A percentile compares a stretch with the other conserved stretches of the same genome.
Evolutionary conservation across 2,113 vertebrate species (phyloP).

Genomic region (Telmatochromis sp.): DNA sequence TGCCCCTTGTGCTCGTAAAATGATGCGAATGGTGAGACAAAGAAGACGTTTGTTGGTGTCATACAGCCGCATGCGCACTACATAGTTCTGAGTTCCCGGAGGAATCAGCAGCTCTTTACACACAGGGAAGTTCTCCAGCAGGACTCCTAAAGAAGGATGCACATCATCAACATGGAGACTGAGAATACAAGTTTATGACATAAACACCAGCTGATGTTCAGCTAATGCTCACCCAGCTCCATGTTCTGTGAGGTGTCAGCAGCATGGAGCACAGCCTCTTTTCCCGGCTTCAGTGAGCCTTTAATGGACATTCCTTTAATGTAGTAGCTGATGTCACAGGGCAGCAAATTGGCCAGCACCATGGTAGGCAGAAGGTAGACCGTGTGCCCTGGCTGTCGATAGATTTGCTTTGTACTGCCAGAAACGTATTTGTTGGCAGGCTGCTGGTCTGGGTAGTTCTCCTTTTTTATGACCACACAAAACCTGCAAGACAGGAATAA

Average conservation of each 20-base stretch:
- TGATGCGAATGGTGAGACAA: conserved; percentile 88
- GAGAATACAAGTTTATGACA: not conserved
- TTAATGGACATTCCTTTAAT: conserved; percentile 86
- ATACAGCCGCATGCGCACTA: conserved; percentile 90
- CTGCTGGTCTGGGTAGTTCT: conserved; percentile 92
- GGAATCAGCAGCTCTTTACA: conserved; percentile 97
- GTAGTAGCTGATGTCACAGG: conserved; percentile 91
- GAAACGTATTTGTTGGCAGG: conserved; percentile 82
- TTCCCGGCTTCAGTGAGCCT: conserved; percentile 86
- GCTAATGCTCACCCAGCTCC: conserved; percentile 80
- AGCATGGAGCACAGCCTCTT: conserved; percentile 83
- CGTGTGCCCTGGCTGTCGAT: conserved; percentile 91
- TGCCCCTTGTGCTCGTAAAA: conserved; percentile 87
- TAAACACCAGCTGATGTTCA: not conserved
- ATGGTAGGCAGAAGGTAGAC: conserved; percentile 90
- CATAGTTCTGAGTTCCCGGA: conserved; percentile 92
- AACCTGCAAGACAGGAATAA: conserved; percentile 71
- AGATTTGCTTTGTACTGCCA: conserved; percentile 87
- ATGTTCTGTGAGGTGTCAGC: conserved; percentile 95
- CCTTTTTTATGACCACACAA: conserved; percentile 95
- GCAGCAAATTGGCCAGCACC: conserved; percentile 89
- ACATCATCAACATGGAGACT: not conserved
- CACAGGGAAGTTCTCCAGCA: conserved; percentile 84
- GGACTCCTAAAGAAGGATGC: conserved; percentile 69
- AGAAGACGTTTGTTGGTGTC: conserved; percentile 82